These are phyloP conservation scores for Cyprinodon tularosa DNA, from an alignment of 2,113 vertebrate species.

Conservation along the genomic window DNA sequence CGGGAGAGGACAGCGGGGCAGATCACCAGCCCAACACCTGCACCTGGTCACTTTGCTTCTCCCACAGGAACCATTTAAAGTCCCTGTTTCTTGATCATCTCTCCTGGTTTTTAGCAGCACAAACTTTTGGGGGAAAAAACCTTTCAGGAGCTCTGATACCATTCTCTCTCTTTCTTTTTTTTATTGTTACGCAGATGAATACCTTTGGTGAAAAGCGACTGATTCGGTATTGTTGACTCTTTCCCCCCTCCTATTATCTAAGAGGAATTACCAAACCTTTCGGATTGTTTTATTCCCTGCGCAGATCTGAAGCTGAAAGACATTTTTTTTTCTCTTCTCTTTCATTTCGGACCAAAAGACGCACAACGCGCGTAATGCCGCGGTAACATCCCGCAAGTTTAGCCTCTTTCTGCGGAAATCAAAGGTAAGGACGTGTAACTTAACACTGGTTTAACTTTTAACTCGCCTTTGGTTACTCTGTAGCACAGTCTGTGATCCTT, in stretches of 20 bases:
- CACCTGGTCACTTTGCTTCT: conserved; percentile 66
- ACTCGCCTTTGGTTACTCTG: conserved; percentile 55
- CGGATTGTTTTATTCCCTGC: conserved; percentile 49
- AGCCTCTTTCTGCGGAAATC: conserved; percentile 10
- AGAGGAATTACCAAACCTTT: conserved; percentile 46
- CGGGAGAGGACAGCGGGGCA: conserved; percentile 69
- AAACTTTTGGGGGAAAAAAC: conserved; percentile 46
- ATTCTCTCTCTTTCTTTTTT: neutral
- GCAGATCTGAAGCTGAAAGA: conserved; percentile 22
- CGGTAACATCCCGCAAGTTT: conserved; percentile 71
- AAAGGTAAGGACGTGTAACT: conserved; percentile 62
- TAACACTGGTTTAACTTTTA: conserved; percentile 65
- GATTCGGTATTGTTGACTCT: conserved; percentile 1
- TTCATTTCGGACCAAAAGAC: conserved; percentile 33
- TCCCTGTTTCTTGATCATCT: conserved; percentile 27
- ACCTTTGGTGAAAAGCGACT: conserved; percentile 18
- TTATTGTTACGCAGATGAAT: conserved; percentile 26
- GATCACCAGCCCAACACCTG: conserved; percentile 71
- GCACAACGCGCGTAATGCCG: conserved; percentile 65
- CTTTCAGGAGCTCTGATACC: conserved; percentile 30
- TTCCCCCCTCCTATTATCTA: neutral
- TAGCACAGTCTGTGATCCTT: conserved; percentile 1
- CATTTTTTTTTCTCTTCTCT: conserved; percentile 6
- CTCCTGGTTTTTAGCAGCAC: conserved; percentile 26
- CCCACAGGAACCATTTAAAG: conserved; percentile 16